Evolutionary conservation across 1,140 invertebrate species (phyloP).

Genomic region (Vanessa tameamea): DNA sequence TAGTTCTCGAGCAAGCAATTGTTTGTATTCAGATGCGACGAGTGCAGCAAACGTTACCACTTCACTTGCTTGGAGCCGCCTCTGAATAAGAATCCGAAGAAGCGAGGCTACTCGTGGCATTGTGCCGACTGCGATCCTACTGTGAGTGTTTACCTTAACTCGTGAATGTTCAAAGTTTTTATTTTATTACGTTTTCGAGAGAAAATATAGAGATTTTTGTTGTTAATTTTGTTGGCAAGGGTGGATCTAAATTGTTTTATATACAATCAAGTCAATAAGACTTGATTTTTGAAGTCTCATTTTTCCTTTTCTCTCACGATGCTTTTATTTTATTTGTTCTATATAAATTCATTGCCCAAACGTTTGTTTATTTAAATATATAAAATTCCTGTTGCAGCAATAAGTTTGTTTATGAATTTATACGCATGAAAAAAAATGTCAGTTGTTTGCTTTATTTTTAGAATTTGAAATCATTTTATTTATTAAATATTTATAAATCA

Average conservation of each 20-base stretch:
- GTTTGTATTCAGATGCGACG: conserved; percentile 88
- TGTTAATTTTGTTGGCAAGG: conserved; percentile 1
- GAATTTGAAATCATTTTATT: too few relatives aligned
- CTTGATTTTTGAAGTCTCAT: too few relatives aligned
- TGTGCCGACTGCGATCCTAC: conserved; percentile 97
- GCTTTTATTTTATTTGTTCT: too few relatives aligned
- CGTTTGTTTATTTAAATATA: too few relatives aligned
- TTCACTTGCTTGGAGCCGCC: conserved; percentile 96
- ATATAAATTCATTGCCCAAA: too few relatives aligned
- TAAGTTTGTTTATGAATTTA: too few relatives aligned
- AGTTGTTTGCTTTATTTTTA: too few relatives aligned
- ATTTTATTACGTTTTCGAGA: background rate
- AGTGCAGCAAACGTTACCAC: conserved; percentile 94
- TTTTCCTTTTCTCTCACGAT: too few relatives aligned
- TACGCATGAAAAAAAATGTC: too few relatives aligned
- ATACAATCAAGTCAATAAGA: too few relatives aligned
- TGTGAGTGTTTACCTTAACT: conserved; percentile 79
- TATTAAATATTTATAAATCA: too few relatives aligned
- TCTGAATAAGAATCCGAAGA: conserved; percentile 95
- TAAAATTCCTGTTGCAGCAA: too few relatives aligned
- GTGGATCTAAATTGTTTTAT: background rate
- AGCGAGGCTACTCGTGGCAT: conserved; percentile 96
- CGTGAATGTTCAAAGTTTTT: background rate
- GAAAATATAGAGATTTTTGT: background rate
- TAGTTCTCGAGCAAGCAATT: conserved; percentile 1